A percentile compares a stretch with the other conserved stretches of the same genome.
Conservation (phyloP, 2,797 vertebrate genomes). For the Pagetopsis macropterus region DNA sequence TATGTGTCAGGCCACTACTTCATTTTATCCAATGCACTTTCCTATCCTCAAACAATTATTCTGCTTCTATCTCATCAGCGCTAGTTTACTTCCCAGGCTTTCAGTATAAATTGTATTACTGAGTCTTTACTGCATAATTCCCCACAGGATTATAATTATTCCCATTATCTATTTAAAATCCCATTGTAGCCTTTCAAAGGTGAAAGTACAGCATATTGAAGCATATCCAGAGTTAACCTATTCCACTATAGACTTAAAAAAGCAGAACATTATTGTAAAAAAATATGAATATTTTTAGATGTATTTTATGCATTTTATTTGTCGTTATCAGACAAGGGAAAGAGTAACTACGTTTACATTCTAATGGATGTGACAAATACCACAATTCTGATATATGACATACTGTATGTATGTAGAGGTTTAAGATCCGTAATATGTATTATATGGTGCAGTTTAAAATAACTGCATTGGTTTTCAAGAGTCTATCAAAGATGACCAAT, state of each 20-base stretch:
- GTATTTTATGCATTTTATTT: slow-evolving; percentile 9
- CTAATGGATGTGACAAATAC: neutral
- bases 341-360: neutral
- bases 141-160: neutral
- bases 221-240: neutral
- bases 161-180: slow-evolving; percentile 2
- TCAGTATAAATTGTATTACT: neutral
- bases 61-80: slow-evolving; percentile 5
- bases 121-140: neutral
- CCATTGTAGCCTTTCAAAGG: neutral
- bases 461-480: neutral
- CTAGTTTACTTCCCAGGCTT: neutral
- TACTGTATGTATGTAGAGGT: no score
- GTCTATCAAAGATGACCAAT: neutral
- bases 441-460: neutral
- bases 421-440: neutral
- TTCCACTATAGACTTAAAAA: neutral
- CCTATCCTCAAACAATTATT: neutral
- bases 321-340: neutral
- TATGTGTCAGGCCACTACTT: no score
- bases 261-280: neutral
- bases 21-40: no score
- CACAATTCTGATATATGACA: neutral
- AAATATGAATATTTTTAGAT: neutral
- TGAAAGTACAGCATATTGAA: neutral